A percentile compares a stretch with the other conserved stretches of the same genome.
Conservation (phyloP, 2,113 vertebrate species). For the Blennius ocellaris region DNA sequence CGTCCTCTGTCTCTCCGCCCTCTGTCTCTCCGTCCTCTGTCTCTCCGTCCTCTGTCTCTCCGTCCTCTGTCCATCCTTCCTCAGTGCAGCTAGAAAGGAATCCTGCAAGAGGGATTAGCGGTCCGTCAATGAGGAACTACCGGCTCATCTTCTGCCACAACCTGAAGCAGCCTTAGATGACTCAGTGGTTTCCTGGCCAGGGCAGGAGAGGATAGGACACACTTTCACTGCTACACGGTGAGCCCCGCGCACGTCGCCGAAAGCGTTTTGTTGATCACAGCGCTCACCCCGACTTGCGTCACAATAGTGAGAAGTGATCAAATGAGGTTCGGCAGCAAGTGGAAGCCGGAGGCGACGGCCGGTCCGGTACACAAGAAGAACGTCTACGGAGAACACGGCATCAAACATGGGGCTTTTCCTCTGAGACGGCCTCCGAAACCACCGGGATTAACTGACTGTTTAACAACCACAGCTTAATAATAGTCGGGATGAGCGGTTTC, state of each 20-base stretch:
- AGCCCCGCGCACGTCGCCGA: too few relatives aligned
- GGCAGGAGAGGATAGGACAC: slow-evolving; percentile 92
- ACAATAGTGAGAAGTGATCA: too few relatives aligned
- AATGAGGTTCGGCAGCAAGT: too few relatives aligned
- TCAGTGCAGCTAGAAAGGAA: slow-evolving; percentile 85
- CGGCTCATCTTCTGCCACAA: slow-evolving; percentile 99
- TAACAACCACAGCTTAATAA: not conserved
- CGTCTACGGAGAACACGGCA: too few relatives aligned
- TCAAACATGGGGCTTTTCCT: too few relatives aligned
- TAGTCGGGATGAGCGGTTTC: not conserved
- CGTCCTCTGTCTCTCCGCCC: not conserved
- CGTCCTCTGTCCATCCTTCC: not conserved
- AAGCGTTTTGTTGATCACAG: too few relatives aligned
- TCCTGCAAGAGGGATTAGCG: slow-evolving; percentile 95
- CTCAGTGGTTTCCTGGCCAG: slow-evolving; percentile 91
- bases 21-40: slow-evolving; percentile 5
- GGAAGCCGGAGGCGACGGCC: too few relatives aligned
- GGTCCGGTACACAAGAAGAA: too few relatives aligned
- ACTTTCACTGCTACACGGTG: slow-evolving; percentile 96
- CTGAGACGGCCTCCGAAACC: too few relatives aligned
- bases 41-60: too few relatives aligned
- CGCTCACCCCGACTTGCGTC: too few relatives aligned
- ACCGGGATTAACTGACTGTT: too few relatives aligned
- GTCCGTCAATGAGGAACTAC: slow-evolving; percentile 99
- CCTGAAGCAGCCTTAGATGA: slow-evolving; percentile 99